Evolutionary conservation across 2,113 vertebrate species (phyloP).

Genomic region (Lanius ludovicianus): DNA sequence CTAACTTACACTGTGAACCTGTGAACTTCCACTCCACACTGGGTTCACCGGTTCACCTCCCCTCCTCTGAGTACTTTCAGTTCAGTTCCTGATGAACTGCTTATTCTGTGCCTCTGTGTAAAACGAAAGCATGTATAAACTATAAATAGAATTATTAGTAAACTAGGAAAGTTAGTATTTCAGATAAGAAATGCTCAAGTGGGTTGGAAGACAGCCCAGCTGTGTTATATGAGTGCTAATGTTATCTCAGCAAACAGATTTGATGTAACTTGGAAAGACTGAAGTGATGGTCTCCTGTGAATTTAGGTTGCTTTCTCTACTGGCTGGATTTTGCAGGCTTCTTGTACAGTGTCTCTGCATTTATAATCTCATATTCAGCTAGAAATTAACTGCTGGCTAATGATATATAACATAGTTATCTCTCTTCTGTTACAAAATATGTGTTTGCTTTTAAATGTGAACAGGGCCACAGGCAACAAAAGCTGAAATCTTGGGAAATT

Average conservation of each 20-base stretch:
- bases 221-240: accelerated
- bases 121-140: not conserved
- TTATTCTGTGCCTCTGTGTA: not conserved
- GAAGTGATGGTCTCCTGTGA: not conserved
- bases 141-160: not conserved
- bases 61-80: not conserved
- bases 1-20: not conserved
- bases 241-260: not conserved
- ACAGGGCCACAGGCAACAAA: not conserved
- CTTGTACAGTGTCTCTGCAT: not conserved
- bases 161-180: not conserved
- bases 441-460: not conserved
- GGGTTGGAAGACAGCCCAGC: not conserved
- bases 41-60: accelerated
- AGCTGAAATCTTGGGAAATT: slow-evolving; percentile 5
- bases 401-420: not conserved
- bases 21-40: not conserved
- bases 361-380: not conserved
- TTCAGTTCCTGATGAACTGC: not conserved
- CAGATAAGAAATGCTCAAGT: not conserved
- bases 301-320: not conserved
- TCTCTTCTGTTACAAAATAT: not conserved
- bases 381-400: not conserved
- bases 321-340: not conserved
- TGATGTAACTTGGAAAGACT: not conserved